These are phyloP conservation scores for Chloroceryle amazona DNA, from an alignment of 2,797 vertebrate genomes.

Conservation along the genomic window DNA sequence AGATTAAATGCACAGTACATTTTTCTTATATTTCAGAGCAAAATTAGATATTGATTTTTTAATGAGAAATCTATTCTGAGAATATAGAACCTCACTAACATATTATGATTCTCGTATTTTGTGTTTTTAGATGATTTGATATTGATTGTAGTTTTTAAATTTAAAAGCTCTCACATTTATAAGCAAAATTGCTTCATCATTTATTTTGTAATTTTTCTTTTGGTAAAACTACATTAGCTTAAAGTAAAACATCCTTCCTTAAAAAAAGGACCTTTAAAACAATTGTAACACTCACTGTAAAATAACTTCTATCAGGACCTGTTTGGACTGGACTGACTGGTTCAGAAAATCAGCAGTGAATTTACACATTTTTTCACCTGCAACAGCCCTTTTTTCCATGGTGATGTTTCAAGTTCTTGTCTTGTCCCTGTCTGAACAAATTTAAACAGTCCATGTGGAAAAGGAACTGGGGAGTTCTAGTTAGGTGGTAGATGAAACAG, in stretches of 20 bases:
- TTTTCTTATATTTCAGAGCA: constrained; percentile 47
- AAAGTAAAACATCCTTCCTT: not conserved
- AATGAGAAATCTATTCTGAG: constrained; percentile 63
- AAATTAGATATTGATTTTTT: constrained; percentile 73
- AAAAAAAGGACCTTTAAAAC: not conserved
- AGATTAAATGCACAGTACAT: constrained; percentile 11
- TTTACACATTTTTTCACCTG: not conserved
- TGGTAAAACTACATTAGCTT: not conserved
- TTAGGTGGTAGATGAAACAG: not conserved
- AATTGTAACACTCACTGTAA: not conserved
- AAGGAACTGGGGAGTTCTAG: not conserved
- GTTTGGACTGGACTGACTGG: not conserved
- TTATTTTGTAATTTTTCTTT: not conserved
- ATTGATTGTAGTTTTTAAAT: constrained; percentile 35
- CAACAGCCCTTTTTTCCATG: not conserved
- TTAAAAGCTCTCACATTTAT: constrained; percentile 11
- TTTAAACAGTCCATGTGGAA: not conserved
- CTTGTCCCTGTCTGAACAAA: not conserved
- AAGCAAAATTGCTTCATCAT: constrained; percentile 3
- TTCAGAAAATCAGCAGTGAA: not conserved
- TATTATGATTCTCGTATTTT: constrained; percentile 29
- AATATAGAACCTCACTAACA: not conserved
- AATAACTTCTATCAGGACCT: not conserved
- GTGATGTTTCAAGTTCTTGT: not conserved
- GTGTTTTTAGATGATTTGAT: constrained; percentile 47